These are phyloP conservation scores for Xanthia togata DNA, from an alignment of 2,888 invertebrate genomes.

Conservation along the genomic window DNA sequence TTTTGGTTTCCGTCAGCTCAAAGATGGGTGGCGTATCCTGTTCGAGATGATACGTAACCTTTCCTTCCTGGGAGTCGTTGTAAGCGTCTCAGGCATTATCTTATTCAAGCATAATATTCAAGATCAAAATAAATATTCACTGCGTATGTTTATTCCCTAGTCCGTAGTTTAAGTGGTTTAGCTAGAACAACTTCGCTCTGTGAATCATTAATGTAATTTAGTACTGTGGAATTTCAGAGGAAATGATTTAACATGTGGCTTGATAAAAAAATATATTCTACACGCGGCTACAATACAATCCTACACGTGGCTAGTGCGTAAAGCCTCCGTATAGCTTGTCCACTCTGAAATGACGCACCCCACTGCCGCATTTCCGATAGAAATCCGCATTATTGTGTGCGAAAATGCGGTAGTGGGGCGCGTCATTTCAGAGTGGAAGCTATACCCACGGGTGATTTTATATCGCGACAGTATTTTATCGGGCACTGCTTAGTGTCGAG, in stretches of 20 bases:
- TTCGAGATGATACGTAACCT: too few species aligned
- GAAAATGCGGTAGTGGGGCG: too few species aligned
- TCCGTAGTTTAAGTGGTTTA: conserved; percentile 23
- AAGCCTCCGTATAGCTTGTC: background rate
- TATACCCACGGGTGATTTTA: background rate
- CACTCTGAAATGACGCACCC: too few species aligned
- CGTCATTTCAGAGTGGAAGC: too few species aligned
- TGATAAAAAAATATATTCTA: conserved; percentile 20
- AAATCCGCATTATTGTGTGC: too few species aligned
- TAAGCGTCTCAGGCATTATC: background rate
- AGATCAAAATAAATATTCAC: background rate
- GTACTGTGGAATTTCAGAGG: conserved; percentile 55
- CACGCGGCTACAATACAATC: background rate
- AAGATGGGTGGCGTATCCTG: too few species aligned
- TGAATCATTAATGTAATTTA: conserved; percentile 75
- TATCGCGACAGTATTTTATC: too few species aligned
- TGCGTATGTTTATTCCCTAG: background rate
- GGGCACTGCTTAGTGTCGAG: too few species aligned
- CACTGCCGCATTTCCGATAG: too few species aligned
- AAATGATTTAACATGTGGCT: conserved; percentile 36
- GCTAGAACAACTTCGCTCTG: conserved; percentile 56
- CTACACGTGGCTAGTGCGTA: background rate
- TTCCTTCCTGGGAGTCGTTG: background rate
- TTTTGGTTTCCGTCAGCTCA: too few species aligned
- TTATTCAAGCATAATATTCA: background rate